These are phyloP conservation scores for Tipula lateralis DNA, from an alignment of 2,888 invertebrate species.

Conservation along the genomic window DNA sequence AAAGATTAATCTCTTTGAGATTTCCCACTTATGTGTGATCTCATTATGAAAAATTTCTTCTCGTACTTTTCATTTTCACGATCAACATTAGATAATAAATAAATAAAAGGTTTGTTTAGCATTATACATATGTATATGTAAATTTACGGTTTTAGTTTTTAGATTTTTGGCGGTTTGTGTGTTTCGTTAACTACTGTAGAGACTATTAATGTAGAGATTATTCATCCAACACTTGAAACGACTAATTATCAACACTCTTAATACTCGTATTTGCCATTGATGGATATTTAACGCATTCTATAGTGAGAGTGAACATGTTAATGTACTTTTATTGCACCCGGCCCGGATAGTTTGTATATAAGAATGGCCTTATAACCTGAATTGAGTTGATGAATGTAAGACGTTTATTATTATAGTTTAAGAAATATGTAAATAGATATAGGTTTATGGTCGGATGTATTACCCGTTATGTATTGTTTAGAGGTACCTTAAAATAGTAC, in stretches of 20 bases:
- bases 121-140: not conserved
- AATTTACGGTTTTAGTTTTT: not conserved
- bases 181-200: no score
- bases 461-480: not conserved
- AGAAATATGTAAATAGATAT: not conserved
- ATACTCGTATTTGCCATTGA: not conserved
- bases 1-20: not conserved
- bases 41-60: not conserved
- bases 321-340: not conserved
- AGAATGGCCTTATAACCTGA: not conserved
- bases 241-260: not conserved
- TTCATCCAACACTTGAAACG: not conserved
- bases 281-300: not conserved
- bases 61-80: not conserved
- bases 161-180: not conserved
- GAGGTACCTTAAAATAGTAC: not conserved
- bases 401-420: not conserved
- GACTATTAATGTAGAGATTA: not conserved
- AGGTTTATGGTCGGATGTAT: not conserved
- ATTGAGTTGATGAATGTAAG: not conserved
- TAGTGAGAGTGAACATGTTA: not conserved
- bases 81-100: not conserved
- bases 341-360: not conserved
- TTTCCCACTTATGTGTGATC: not conserved
- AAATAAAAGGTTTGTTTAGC: not conserved